Base-by-base conservation (phyloP, 92 coral and sea anemone species). In the Porites lobata region DNA sequence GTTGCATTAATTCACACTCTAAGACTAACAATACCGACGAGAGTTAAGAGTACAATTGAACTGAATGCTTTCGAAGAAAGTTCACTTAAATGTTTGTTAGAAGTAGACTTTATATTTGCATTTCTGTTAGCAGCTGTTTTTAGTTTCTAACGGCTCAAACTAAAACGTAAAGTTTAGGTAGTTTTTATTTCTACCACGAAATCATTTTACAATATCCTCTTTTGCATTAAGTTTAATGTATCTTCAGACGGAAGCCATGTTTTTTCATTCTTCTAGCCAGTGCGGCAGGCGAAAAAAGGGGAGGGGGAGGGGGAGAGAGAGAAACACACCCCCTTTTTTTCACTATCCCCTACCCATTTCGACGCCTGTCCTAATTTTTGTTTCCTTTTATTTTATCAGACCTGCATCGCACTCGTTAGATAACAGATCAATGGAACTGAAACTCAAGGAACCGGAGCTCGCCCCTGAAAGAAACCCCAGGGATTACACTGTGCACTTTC, bases 401-500 rank as follows among this genome's bases (percentile, higher is more conserved):
- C 90, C 92, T 29, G 29, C 92, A 56, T 58, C 85, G 32, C 91
- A 82, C 29, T 61, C 58, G 7, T 84, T 94, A 11, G 93, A 79
- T 68, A 91, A 61, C 81, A 87, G 87, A 10, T 91, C 98, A 19
- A 20, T 92, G 72, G 96, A 95, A 21, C 81, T 97, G 47, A 97
- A 95, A 70, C 62, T 67, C 73, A 94, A 83, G 65, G 96, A 95
- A 86, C 99, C 98, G 24, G 93, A 88, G 72, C 90, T 97, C 22
- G 72, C 92, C 62, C 86, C 96, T 1, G 98, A 95, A 81, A 94
- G 93, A 79, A 95, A 88, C 74, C 91, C 93, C n/a, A 87, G 94
- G 18, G 99, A 97, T 83, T 97, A 97, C 88, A 93, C 96, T 9
- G 99, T 97, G 5, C 99, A 97, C 85, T 97, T 97, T 75, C 99